Conservation (phyloP, 2,888 invertebrate genomes). For the Erpobdella octoculata region DNA sequence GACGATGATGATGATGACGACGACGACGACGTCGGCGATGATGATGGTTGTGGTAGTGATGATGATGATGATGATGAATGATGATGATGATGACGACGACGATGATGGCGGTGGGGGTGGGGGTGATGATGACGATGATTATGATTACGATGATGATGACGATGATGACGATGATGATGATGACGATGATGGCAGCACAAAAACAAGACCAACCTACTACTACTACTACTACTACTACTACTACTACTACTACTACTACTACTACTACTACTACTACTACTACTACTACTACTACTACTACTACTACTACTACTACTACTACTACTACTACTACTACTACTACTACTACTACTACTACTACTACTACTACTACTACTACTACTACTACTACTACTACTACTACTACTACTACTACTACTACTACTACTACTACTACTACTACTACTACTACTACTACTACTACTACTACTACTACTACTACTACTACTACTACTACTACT, state of each 20-base stretch:
- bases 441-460: conserved; percentile 20
- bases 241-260: too few relatives aligned
- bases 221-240: too few relatives aligned
- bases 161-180: conserved; percentile 21
- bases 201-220: too few relatives aligned
- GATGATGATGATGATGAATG: conserved; percentile 65
- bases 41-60: conserved; percentile 70
- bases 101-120: background rate
- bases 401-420: conserved; percentile 16
- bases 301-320: background rate
- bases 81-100: background rate
- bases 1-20: conserved; percentile 88
- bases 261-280: too few relatives aligned
- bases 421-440: conserved; percentile 18
- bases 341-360: conserved; percentile 20
- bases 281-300: too few relatives aligned
- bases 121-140: background rate
- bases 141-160: conserved; percentile 21
- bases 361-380: conserved; percentile 20
- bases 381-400: conserved; percentile 20
- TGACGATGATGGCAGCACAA: conserved; percentile 18
- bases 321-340: conserved; percentile 15
- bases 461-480: conserved; percentile 20
- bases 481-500: conserved; percentile 20
- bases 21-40: conserved; percentile 93